phyloP scores from a whole-genome alignment of 2,113 vertebrate genomes.

The Bothrops jararaca region DNA sequence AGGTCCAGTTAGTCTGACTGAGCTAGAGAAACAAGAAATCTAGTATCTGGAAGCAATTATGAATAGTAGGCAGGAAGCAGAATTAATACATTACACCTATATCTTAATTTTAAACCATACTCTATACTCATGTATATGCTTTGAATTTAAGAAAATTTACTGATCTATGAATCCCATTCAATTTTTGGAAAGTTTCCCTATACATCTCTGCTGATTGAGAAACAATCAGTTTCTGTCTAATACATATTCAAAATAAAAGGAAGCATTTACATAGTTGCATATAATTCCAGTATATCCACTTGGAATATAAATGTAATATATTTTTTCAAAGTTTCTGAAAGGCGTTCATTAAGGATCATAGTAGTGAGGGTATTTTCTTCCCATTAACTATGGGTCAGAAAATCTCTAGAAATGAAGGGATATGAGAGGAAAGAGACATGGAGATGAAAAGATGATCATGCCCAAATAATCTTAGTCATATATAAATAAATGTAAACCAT shows the following conservation, averaged over 20 bases:
- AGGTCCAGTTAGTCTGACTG: neutral
- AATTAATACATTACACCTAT: neutral
- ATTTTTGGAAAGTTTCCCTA: neutral
- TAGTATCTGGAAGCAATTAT: neutral
- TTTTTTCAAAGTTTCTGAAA: neutral
- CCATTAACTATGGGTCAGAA: neutral
- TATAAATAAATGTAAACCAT: neutral
- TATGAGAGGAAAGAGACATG: neutral
- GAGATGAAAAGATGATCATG: neutral
- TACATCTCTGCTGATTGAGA: neutral
- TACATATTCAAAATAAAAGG: neutral
- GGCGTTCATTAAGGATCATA: neutral
- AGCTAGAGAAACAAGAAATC: neutral
- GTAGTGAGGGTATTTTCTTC: neutral
- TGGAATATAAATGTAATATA: neutral
- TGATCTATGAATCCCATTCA: neutral
- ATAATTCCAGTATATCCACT: neutral
- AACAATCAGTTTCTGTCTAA: neutral
- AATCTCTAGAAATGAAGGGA: neutral
- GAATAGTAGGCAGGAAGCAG: neutral
- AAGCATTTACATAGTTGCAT: neutral
- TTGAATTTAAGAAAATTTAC: neutral
- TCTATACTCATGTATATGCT: neutral
- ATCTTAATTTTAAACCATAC: neutral
- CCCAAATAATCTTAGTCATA: neutral